Evolutionary conservation across 2,797 vertebrate species (phyloP).

Genomic region (Rhincodon typus): DNA sequence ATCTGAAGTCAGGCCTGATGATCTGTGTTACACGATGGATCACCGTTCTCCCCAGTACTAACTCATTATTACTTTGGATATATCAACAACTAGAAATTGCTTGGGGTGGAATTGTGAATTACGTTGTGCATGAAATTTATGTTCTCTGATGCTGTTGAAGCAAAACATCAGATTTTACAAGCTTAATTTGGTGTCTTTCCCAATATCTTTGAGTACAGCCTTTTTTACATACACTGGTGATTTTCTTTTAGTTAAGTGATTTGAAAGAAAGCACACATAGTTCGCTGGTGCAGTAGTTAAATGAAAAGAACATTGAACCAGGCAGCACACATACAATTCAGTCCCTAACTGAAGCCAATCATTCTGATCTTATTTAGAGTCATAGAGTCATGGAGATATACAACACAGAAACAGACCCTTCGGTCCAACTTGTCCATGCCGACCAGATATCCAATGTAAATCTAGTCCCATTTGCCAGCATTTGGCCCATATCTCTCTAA

Average conservation of each 20-base stretch:
- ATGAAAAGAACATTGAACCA: no score
- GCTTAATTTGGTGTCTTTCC: background rate
- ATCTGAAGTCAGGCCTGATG: background rate
- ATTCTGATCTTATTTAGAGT: no score
- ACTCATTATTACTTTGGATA: background rate
- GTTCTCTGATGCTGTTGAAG: background rate
- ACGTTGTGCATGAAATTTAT: background rate
- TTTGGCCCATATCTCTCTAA: no score
- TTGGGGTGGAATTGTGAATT: background rate
- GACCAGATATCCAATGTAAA: no score
- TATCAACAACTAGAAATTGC: background rate
- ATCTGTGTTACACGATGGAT: background rate
- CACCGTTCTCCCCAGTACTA: background rate
- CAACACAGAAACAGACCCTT: no score
- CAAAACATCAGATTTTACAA: background rate
- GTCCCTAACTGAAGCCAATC: no score
- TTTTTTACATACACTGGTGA: background rate
- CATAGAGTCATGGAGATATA: no score
- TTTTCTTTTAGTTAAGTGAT: background rate
- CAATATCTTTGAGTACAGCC: background rate
- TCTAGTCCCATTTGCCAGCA: no score
- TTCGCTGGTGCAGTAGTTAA: no score
- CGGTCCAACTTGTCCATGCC: no score
- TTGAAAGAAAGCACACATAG: background rate
- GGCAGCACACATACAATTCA: no score